Evolutionary conservation across 2,797 vertebrate genomes (phyloP), one percentile per base, ranked within the genome.

Genomic region (Anguilla anguilla): DNA sequence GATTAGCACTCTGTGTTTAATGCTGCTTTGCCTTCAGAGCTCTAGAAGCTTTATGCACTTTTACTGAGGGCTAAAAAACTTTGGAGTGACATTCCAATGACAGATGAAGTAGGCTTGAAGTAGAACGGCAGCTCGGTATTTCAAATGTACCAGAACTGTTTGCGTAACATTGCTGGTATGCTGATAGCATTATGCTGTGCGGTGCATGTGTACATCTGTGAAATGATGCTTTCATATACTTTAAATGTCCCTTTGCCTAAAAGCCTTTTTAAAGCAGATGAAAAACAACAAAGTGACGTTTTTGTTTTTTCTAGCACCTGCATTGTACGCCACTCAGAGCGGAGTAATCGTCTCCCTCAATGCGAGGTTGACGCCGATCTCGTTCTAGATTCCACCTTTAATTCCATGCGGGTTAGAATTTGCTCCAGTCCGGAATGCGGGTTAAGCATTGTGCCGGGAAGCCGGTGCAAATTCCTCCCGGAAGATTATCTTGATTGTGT

Each of bases 401-500:
- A 81, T 49, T 82, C 43, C 35, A 19, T 51, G 51, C 19, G 46
- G 46, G 79, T 49, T 82, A n/a, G 79, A 51, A 82, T 82, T 82
- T 82, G 79, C 22, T 51, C 46, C 22, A 82, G 43, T 51, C 39
- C 28, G 7, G 43, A 82, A 82, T 51, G 79, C 19, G 46, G 79
- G 79, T 51, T 25, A 13, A 51, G 79, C 25, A 51, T 82, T 82
- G 79, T 82, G 79, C 51, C 7, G 25, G 43, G 43, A 49, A 25
- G 6, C 79, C 46, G 22, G 28, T 46, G 28, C 79, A 82, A 49
- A 82, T 82, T 82, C 79, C 43, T 82, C 79, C 79, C 51, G 46
- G 79, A 49, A 51, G 79, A 46, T 82, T 82, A 82, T 82, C 79
- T 25, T 51, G 79, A 82, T 82, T 35, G 79, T 51, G 19, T 82